Base-by-base conservation (phyloP, 2,113 vertebrate species). In the Rissa tridactyla region DNA sequence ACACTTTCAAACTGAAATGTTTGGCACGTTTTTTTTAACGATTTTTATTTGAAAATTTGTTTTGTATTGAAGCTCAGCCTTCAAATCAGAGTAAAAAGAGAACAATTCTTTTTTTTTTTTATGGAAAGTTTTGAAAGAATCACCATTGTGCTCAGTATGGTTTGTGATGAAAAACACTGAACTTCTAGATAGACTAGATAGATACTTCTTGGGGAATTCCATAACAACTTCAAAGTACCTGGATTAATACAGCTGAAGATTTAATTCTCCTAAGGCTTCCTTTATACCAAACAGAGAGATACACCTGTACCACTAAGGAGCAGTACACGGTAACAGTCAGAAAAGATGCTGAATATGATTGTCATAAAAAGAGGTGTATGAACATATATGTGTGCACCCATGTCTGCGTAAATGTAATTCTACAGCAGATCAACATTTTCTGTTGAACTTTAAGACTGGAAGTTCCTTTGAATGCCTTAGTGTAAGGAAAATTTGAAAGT, bases 1-100 rank as follows among this genome's bases (percentile, higher is more conserved):
- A 96, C 80, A 91, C 47, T 81, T 93, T 82, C 9, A 44, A 84
- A 89, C 34, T 87, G 86, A 93, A 95, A 92, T 82, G 78, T 94
- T 96, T 96, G 82, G 79, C 88, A 88, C 85, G 88, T 8, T 51
- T 88, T 88, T 49, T 90, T 69, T 6, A 94, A 84, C 30, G 9
- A 83, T 77, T 82, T 94, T 94, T 8, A 11, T 93, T 92, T 64
- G 22, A 86, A 93, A 92, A 57, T 71, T 94, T 82, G 36, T 75
- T 84, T 89, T 65, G 3, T 69, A 38, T 29, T 72, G 52, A 82
- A 91, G 11, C 12, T 86, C 49, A 92, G 58, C 58, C 46, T 96
- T 91, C 46, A 82, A 82, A 85, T 49, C 27, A 30, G 58, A 42
- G 3, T 29, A 46, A 90, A 86, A 88, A 66, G 14, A 71, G 38